A percentile compares a stretch with the other conserved stretches of the same genome.
phyloP scores from a whole-genome alignment of 2,113 vertebrate species.

The Oenanthe melanoleuca region DNA sequence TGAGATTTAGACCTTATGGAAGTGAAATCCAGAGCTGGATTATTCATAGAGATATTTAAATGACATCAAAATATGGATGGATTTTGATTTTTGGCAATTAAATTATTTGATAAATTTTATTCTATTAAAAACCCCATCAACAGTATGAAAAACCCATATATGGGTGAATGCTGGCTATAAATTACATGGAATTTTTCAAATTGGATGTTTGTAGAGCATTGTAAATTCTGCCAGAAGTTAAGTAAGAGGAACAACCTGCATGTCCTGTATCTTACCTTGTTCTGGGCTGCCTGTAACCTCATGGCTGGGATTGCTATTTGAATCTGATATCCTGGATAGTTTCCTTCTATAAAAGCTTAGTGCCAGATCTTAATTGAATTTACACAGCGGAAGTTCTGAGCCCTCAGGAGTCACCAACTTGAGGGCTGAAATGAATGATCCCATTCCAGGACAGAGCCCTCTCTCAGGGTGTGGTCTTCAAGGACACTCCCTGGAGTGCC shows the following conservation, averaged over 20 bases:
- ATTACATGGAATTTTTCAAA: neutral
- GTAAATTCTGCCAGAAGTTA: neutral
- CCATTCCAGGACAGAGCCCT: neutral
- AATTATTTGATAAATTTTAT: neutral
- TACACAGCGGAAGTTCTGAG: neutral
- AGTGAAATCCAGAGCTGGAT: neutral
- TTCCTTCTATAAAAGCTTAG: neutral
- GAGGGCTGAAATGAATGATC: neutral
- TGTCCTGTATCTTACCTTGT: accelerated
- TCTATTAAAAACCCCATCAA: neutral
- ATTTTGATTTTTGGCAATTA: neutral
- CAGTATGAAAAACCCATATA: neutral
- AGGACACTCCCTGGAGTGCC: neutral
- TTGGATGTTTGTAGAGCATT: neutral
- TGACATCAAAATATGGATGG: neutral
- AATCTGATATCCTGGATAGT: neutral
- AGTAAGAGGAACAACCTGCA: neutral
- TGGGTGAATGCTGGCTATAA: neutral
- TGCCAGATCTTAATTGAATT: neutral
- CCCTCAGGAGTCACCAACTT: neutral
- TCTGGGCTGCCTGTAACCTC: neutral
- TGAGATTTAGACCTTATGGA: neutral
- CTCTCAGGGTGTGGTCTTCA: neutral
- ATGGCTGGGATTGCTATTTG: neutral
- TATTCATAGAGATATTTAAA: neutral